Evolutionary conservation across 1,140 invertebrate genomes (phyloP).

Genomic region (Meloidogyne exigua): DNA sequence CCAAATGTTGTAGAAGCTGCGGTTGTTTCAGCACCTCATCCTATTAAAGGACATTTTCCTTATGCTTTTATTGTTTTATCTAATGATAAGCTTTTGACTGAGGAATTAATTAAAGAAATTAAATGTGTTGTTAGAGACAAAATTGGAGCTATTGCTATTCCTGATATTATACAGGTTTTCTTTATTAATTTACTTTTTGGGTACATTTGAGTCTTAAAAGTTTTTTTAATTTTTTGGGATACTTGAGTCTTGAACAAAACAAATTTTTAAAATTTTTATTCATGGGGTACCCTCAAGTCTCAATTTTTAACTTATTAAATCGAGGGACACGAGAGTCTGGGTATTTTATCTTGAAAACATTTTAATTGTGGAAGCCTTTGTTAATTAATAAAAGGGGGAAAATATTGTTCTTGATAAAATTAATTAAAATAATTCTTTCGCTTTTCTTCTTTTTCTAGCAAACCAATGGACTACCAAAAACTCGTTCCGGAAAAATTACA

Average conservation of each 20-base stretch:
- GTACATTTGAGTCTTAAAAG: not conserved
- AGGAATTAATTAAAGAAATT: slow-evolving; percentile 37
- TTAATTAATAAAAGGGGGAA: no score
- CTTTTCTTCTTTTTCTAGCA: slow-evolving; percentile 62
- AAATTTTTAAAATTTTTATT: no score
- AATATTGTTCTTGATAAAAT: no score
- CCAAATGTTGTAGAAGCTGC: slow-evolving; percentile 83
- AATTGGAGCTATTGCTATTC: slow-evolving; percentile 92
- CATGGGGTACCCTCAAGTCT: no score
- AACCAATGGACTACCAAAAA: slow-evolving; percentile 88
- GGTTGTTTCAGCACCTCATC: slow-evolving; percentile 86
- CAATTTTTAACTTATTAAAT: no score
- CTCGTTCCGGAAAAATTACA: slow-evolving; percentile 97
- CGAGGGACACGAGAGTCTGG: no score
- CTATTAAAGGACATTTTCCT: slow-evolving; percentile 89
- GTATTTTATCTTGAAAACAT: no score
- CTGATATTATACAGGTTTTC: slow-evolving; percentile 74
- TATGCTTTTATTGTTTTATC: slow-evolving; percentile 87
- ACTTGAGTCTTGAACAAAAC: no score
- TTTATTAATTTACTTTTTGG: not conserved
- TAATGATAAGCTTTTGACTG: slow-evolving; percentile 32
- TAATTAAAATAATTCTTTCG: no score
- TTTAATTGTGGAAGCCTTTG: no score
- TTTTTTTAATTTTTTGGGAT: not conserved
- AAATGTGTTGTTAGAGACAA: slow-evolving; percentile 75